Evolutionary conservation across 2,888 invertebrate genomes (phyloP).

Genomic region (Siphonodentalium dalli): DNA sequence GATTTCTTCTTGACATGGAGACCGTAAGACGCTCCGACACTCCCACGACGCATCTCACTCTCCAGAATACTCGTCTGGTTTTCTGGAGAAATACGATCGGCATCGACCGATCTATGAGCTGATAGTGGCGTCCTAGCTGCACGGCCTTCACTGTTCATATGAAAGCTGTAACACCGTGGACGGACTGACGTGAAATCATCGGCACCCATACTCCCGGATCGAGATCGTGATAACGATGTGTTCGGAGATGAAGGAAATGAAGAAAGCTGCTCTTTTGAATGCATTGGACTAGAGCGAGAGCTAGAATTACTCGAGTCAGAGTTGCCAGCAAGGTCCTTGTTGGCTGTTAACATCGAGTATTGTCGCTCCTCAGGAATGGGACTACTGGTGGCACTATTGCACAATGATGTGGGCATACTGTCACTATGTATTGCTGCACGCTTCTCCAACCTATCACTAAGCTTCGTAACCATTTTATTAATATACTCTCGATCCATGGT

Average conservation of each 20-base stretch:
- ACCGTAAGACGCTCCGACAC: conserved; percentile 50
- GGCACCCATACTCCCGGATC: conserved; percentile 48
- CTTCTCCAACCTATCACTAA: conserved; percentile 48
- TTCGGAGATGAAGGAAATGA: conserved; percentile 30
- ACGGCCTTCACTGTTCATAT: conserved; percentile 51
- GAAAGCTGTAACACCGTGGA: conserved; percentile 55
- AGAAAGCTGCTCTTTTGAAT: conserved; percentile 37
- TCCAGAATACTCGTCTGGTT: conserved; percentile 37
- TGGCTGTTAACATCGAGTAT: conserved; percentile 30
- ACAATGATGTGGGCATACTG: conserved; percentile 50
- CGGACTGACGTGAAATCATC: conserved; percentile 45
- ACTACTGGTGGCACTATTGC: conserved; percentile 48
- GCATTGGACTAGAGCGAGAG: conserved; percentile 43
- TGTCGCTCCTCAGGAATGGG: conserved; percentile 51
- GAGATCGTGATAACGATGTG: conserved; percentile 41
- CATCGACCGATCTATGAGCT: conserved; percentile 13
- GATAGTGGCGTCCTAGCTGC: conserved; percentile 36
- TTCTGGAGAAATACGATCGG: conserved; percentile 33
- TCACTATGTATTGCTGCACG: conserved; percentile 40
- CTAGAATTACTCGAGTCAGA: conserved; percentile 41
- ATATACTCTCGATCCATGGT: conserved; percentile 55
- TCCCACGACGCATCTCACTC: conserved; percentile 50
- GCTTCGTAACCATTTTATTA: conserved; percentile 47
- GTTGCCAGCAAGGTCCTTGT: conserved; percentile 40
- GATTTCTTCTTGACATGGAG: conserved; percentile 48